These are phyloP conservation scores for Mugil cephalus DNA, from an alignment of 2,113 vertebrate species.

Conservation along the genomic window DNA sequence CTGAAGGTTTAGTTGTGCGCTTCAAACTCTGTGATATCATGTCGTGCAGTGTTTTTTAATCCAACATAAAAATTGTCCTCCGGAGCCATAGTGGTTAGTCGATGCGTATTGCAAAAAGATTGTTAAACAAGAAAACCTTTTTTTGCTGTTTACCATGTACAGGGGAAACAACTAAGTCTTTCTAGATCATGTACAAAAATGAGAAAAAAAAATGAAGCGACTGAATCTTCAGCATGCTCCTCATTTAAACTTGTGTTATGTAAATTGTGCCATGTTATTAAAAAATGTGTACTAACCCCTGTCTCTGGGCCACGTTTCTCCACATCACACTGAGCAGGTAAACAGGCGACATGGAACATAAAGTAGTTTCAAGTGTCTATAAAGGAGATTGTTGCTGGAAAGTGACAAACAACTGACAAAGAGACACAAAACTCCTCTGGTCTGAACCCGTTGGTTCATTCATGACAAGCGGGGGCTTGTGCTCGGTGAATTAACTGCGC, in stretches of 20 bases:
- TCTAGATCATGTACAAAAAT: slow-evolving; percentile 95
- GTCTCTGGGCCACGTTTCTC: slow-evolving; percentile 42
- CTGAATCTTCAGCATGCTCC: slow-evolving; percentile 98
- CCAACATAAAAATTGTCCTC: slow-evolving; percentile 90
- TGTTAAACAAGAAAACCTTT: slow-evolving; percentile 92
- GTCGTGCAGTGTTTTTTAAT: slow-evolving; percentile 93
- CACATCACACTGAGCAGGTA: neutral
- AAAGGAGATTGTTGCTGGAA: no score
- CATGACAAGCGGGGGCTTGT: slow-evolving; percentile 17
- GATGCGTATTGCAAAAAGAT: slow-evolving; percentile 97
- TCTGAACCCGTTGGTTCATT: no score
- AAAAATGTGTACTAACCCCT: slow-evolving; percentile 97
- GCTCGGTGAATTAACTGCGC: slow-evolving; percentile 24
- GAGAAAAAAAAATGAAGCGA: slow-evolving; percentile 87
- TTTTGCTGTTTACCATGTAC: slow-evolving; percentile 97
- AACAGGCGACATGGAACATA: neutral
- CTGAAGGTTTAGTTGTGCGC: slow-evolving; percentile 98
- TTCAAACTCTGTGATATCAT: slow-evolving; percentile 98
- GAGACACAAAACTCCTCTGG: no score
- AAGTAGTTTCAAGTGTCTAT: no score
- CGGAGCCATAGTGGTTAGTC: slow-evolving; percentile 96
- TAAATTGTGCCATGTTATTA: slow-evolving; percentile 99
- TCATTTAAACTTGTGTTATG: slow-evolving; percentile 99
- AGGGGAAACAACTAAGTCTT: slow-evolving; percentile 91
- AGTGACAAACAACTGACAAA: no score